These are phyloP conservation scores for Chironomus tepperi DNA, from an alignment of 1,140 invertebrate species.

Conservation along the genomic window DNA sequence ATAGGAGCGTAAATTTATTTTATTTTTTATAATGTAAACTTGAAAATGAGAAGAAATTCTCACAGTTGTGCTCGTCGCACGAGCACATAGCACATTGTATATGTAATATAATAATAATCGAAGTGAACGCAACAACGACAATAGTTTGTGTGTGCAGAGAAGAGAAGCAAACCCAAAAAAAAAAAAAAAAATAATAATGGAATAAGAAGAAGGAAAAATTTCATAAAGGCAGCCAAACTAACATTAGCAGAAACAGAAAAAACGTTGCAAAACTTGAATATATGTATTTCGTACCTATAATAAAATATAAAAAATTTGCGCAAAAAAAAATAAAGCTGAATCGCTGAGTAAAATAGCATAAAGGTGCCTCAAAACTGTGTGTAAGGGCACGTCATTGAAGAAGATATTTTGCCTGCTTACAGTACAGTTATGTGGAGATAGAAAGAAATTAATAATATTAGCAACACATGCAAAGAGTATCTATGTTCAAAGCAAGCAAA, in stretches of 20 bases:
- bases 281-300: not conserved
- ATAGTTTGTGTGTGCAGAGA: slow-evolving; percentile 7
- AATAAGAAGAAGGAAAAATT: not conserved
- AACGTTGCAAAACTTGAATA: slow-evolving; percentile 13
- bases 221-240: slow-evolving; percentile 1
- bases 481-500: slow-evolving; percentile 15
- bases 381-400: slow-evolving; percentile 22
- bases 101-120: not conserved
- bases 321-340: no score
- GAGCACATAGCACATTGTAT: not conserved
- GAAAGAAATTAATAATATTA: slow-evolving; percentile 24
- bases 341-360: not conserved
- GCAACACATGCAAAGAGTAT: slow-evolving; percentile 18
- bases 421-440: slow-evolving; percentile 22
- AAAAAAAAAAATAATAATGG: not conserved
- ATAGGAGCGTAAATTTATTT: not conserved
- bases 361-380: not conserved
- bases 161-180: slow-evolving; percentile 5
- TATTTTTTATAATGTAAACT: not conserved
- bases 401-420: not conserved
- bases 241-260: not conserved
- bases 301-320: slow-evolving; percentile 1
- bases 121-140: slow-evolving; percentile 6
- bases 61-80: slow-evolving; percentile 1
- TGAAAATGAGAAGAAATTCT: not conserved